These are phyloP conservation scores for Chrysolina haemoptera DNA, from an alignment of 2,888 invertebrate genomes.

Conservation along the genomic window DNA sequence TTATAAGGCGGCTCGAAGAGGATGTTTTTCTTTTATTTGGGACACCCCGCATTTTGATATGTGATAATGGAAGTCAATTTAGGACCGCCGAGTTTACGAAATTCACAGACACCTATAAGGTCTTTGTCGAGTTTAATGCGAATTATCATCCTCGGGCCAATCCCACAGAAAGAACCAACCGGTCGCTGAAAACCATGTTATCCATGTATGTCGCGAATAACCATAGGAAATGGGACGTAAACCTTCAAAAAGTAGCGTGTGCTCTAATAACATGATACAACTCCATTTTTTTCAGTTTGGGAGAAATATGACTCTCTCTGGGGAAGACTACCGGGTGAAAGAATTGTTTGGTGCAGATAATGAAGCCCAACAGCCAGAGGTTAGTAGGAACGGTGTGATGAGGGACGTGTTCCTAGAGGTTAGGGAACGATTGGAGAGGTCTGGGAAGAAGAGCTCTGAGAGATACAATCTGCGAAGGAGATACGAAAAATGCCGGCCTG, in stretches of 20 bases:
- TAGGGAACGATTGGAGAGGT: constrained; percentile 30
- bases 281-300: constrained; percentile 1
- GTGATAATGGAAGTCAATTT: constrained; percentile 38
- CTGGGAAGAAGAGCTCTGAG: constrained; percentile 35
- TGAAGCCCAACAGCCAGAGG: not conserved
- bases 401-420: constrained; percentile 25
- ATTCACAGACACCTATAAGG: constrained; percentile 19
- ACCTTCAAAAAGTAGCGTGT: not conserved
- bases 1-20: not conserved
- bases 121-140: constrained; percentile 24
- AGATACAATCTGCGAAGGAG: constrained; percentile 41
- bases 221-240: constrained; percentile 1
- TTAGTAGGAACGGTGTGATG: constrained; percentile 6
- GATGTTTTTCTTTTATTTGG: constrained; percentile 9
- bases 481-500: constrained; percentile 26
- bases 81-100: constrained; percentile 6
- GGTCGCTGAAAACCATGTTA: not conserved
- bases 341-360: not conserved
- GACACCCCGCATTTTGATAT: constrained; percentile 25
- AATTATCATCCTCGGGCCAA: constrained; percentile 35
- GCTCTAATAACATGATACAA: not conserved
- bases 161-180: constrained; percentile 34
- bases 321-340: constrained; percentile 37
- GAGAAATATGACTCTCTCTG: constrained; percentile 35
- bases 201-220: not conserved